Conservation (phyloP, 1,140 invertebrate species). For the Lerema accius region DNA sequence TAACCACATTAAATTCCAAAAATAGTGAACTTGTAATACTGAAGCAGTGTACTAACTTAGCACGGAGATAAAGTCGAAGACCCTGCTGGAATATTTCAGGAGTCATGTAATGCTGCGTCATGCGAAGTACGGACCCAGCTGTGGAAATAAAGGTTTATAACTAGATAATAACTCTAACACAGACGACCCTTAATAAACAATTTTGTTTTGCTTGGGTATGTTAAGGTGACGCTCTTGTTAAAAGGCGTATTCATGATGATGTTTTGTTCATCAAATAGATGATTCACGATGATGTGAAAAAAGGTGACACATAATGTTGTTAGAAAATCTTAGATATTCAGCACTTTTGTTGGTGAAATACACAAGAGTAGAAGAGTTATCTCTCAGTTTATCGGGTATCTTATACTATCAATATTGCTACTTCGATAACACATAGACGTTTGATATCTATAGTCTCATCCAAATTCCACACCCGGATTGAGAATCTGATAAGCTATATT, state of each 20-base stretch:
- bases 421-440: constrained; percentile 16
- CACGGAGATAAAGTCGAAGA: constrained; percentile 67
- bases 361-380: not conserved
- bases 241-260: no score
- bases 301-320: no score
- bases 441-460: not conserved
- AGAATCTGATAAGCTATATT: not conserved
- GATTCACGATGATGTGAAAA: no score
- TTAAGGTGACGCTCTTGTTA: no score
- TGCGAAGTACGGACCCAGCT: constrained; percentile 84
- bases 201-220: no score
- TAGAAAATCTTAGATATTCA: not conserved
- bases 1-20: no score
- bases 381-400: not conserved
- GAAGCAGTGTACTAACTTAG: constrained; percentile 77
- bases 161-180: no score
- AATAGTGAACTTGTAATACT: no score
- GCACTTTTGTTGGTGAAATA: not conserved
- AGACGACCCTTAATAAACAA: no score
- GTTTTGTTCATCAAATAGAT: no score
- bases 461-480: not conserved
- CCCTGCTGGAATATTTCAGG: constrained; percentile 73
- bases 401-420: constrained; percentile 26
- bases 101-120: constrained; percentile 82
- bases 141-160: constrained; percentile 41